These are phyloP conservation scores for Dynastes maya DNA, from an alignment of 2,888 invertebrate genomes.

Conservation along the genomic window DNA sequence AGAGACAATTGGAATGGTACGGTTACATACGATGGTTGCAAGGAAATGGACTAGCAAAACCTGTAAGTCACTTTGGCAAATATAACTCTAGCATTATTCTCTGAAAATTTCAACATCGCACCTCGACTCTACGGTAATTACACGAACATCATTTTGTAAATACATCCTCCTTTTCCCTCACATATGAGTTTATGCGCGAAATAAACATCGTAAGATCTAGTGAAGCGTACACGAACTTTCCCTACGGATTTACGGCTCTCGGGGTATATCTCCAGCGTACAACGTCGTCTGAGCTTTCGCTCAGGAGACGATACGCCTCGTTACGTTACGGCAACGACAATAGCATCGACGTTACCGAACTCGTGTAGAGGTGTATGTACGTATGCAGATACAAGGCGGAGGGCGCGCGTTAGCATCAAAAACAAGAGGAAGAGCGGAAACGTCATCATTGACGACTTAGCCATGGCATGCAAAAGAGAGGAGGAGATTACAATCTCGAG, in stretches of 20 bases:
- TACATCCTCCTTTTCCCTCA: not conserved
- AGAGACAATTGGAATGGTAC: no score
- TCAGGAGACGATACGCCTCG: slow-evolving; percentile 34
- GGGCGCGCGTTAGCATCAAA: not conserved
- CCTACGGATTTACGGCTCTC: slow-evolving; percentile 37
- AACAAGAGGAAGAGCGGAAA: slow-evolving; percentile 24
- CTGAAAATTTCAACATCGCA: no score
- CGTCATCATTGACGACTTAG: slow-evolving; percentile 6
- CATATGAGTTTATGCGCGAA: slow-evolving; percentile 14
- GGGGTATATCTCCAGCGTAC: slow-evolving; percentile 20
- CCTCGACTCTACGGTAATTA: slow-evolving; percentile 5
- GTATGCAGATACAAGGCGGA: not conserved
- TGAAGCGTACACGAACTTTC: slow-evolving; percentile 37
- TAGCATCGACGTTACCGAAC: slow-evolving; percentile 14
- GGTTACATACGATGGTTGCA: no score
- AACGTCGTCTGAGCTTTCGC: slow-evolving; percentile 17
- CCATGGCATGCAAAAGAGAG: not conserved
- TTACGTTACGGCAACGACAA: slow-evolving; percentile 32
- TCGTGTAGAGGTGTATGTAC: slow-evolving; percentile 9
- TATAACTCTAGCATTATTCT: no score
- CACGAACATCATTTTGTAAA: slow-evolving; percentile 1
- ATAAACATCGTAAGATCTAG: slow-evolving; percentile 37
- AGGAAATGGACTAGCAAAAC: no score
- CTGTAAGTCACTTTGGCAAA: no score
- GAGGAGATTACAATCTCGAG: slow-evolving; percentile 1